Evolutionary conservation across 2,888 invertebrate genomes (phyloP).

Genomic region (Spisula solida): DNA sequence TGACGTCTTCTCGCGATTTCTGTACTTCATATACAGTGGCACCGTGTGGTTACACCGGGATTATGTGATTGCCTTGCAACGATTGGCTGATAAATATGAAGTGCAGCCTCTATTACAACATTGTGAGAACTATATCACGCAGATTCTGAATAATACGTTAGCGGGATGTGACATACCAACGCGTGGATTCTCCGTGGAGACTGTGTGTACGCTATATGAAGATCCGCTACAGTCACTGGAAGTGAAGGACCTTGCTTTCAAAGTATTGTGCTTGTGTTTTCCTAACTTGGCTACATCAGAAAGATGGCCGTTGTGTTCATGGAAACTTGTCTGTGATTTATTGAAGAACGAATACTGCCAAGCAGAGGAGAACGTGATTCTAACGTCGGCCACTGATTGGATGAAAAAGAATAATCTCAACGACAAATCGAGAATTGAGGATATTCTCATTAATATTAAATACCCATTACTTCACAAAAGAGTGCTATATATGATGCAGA

Average conservation of each 20-base stretch:
- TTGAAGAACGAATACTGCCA: slow-evolving; percentile 79
- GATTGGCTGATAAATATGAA: slow-evolving; percentile 85
- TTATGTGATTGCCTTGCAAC: slow-evolving; percentile 84
- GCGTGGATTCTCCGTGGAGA: slow-evolving; percentile 73
- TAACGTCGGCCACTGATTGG: slow-evolving; percentile 84
- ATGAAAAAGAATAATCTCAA: slow-evolving; percentile 84
- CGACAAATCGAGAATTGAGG: slow-evolving; percentile 82
- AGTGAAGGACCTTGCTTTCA: slow-evolving; percentile 78
- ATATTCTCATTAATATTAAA: slow-evolving; percentile 82
- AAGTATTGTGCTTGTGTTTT: slow-evolving; percentile 81
- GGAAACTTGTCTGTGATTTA: slow-evolving; percentile 81
- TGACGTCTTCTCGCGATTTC: slow-evolving; percentile 84
- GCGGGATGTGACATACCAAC: slow-evolving; percentile 70
- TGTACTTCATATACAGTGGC: slow-evolving; percentile 86
- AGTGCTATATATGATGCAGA: slow-evolving; percentile 83
- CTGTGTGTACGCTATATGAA: slow-evolving; percentile 75
- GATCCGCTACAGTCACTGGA: slow-evolving; percentile 73
- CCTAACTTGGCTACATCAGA: slow-evolving; percentile 78
- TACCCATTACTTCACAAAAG: slow-evolving; percentile 82
- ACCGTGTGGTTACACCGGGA: slow-evolving; percentile 85
- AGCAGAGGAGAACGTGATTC: slow-evolving; percentile 83
- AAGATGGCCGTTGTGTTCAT: slow-evolving; percentile 79
- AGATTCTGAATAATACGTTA: slow-evolving; percentile 77
- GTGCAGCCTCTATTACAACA: slow-evolving; percentile 82
- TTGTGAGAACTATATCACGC: slow-evolving; percentile 84